Base-by-base conservation (phyloP, 2,113 vertebrate species). In the Apodemus sylvaticus region DNA sequence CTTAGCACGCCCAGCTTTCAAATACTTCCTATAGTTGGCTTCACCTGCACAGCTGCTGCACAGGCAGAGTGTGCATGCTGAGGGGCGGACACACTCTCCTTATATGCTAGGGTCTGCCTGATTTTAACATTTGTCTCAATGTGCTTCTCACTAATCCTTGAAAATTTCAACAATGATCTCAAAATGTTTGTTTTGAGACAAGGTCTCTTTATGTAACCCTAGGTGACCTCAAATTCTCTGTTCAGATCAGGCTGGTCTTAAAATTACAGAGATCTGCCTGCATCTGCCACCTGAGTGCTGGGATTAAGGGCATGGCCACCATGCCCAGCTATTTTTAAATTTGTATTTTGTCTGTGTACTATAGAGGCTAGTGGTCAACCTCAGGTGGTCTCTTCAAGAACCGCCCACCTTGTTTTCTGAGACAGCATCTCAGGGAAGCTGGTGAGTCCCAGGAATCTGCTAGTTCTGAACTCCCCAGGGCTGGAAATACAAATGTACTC, bases 141-240 rank as follows among this genome's bases (percentile, higher is more conserved):
- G 42, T 85, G 22, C 45, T 91, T 45, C 74, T 85, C 13, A 73
- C 66, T 74, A 34, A 42, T 88, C 45, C 74, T 42, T 96, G 58
- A 83, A 62, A n/a, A 74, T 87, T 92, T 90, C 53, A 89, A 81
- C 58, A 94, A 82, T 19, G 22, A 39, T 17, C 42, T 73, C 89
- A 55, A 95, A 91, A 64, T 58, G 31, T 3, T 45, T 26, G 88
- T 89, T 91, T 83, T 17, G 39, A 64, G 39, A 45, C 26, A 66
- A 10, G 7, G 39, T 39, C 36, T 64, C 16, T 85, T 39, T 58
- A 36, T 82, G 36, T 60, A 82, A 60, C n/a, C 13, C 24, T 82
- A n/a, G 79, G 3, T 82, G 55, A 26, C 36, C 34, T 60, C 2
- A 5, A 58, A 81, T 11, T 55, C 78, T 58, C 53, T 58, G 9